Base-by-base conservation (phyloP, 2,113 vertebrate species). In the Phoxinus phoxinus region DNA sequence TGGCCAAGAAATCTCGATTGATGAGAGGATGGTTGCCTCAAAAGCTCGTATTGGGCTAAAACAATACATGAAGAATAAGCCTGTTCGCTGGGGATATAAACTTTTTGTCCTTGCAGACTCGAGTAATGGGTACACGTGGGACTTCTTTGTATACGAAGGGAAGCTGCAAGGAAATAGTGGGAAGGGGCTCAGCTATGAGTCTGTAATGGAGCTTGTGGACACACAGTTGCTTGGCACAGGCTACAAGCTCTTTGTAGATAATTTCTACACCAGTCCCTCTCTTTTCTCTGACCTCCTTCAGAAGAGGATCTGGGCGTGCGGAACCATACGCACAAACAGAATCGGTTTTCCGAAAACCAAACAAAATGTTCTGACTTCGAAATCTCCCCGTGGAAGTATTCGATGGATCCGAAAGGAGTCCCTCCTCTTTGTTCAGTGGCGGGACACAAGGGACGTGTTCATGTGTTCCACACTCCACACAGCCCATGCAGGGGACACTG, bases 341-440 rank as follows among this genome's bases (percentile, higher is more conserved):
- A 74, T 41, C 48, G 41, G 72, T 0, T 48, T 74, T 74, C 72
- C 72, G 48, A 48, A 48, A 75, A 75, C 41, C 0, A n/a, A 48
- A 48, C 27, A 7, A n/a, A 74, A 74, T 15, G 2, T 9, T 48
- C 37, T 48, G 41, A 1, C n/a, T 4, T 15, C 37, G 6, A 75
- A 75, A 48, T 75, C 73, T 13, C 11, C 37, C 11, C 2, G 11
- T 44, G 73, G 73, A 1, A 75, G 73, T 10, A 46, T 75, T 0
- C 0, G n/a, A 17, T 75, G 44, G 23, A 75, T 75, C 3, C 13
- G 73, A 15, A 51, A 75, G 23, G 4, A 30, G n/a, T 8, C 72
- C 25, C 73, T 76, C n/a, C 25, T 51, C 44, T 76, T 76, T 76
- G n/a, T 76, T 2, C 23, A 51, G 46, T 76, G 73, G 44, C 13